phyloP scores from a whole-genome alignment of 2,797 vertebrate genomes.

The Sebastes cheni region DNA sequence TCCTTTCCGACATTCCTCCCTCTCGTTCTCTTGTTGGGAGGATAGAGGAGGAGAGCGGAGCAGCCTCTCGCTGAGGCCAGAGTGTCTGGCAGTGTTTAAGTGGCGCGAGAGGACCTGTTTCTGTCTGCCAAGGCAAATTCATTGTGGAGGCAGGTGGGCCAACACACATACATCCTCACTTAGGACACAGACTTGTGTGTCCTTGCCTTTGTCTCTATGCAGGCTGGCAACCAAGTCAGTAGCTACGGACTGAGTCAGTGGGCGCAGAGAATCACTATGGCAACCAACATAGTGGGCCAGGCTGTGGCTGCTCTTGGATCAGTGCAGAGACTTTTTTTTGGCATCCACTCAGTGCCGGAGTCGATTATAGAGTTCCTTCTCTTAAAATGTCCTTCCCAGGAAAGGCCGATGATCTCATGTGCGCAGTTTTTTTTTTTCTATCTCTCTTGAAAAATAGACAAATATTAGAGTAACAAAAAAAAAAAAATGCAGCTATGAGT shows the following conservation, averaged over 20 bases:
- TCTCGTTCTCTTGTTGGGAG: constrained; percentile 27
- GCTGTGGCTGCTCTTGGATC: constrained; percentile 75
- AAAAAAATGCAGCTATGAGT: constrained; percentile 65
- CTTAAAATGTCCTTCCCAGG: constrained; percentile 61
- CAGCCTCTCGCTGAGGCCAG: constrained; percentile 67
- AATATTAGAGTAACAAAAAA: constrained; percentile 58
- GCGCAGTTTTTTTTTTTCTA: constrained; percentile 29
- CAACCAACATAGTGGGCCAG: constrained; percentile 73
- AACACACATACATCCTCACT: constrained; percentile 69
- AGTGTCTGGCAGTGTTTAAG: constrained; percentile 77
- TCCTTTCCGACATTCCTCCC: constrained; percentile 31
- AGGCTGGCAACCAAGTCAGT: constrained; percentile 74
- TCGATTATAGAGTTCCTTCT: constrained; percentile 67
- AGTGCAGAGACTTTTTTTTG: constrained; percentile 72
- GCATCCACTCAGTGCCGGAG: constrained; percentile 61
- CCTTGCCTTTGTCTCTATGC: constrained; percentile 80
- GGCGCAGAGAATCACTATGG: constrained; percentile 72
- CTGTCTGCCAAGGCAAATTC: constrained; percentile 77
- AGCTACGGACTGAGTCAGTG: constrained; percentile 68
- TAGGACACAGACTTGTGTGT: constrained; percentile 78
- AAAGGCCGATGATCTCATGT: constrained; percentile 56
- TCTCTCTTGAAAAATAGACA: constrained; percentile 70
- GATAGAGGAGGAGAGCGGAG: constrained; percentile 49
- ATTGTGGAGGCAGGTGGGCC: constrained; percentile 77
- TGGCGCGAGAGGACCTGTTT: constrained; percentile 70